Evolutionary conservation across 1,140 invertebrate species (phyloP), one percentile per base, ranked within the genome.

Genomic region (Saccostrea glomerata): DNA sequence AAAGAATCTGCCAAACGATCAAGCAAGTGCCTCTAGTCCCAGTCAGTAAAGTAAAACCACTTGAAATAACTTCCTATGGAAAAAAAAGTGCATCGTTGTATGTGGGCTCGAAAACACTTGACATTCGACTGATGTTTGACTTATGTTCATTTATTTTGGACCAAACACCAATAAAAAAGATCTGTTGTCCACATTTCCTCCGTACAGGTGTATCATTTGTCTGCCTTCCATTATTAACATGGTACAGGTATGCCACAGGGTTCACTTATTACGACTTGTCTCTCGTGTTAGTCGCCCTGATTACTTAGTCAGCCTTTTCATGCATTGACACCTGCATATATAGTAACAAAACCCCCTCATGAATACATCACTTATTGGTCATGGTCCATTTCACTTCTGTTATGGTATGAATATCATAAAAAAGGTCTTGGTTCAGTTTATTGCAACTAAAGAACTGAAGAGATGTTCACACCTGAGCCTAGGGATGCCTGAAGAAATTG

Each of bases 311-410:
- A 73, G 25, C 25, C 23, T 30, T 73, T 36, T 73, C 70, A 73
- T 73, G 70, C 70, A 73, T 13, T 73, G 25, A 73, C 70, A 73
- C 70, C 70, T 73, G 70, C 25, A 47, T 47, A 73, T 73, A 73
- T 73, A 73, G 70, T 30, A 73, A 73, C 70, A 73, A 36, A 0
- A 25, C 25, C 30, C 25, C 30, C 70, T 73, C 70, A 36, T 30
- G 70, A 73, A 73, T 73, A 30, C 25, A 73, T 73, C 70, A 73
- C 70, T 73, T 30, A 73, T 13, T 30, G 25, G 70, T 73, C 70
- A 73, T 25, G 25, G 70, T 73, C 30, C 70, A 73, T 73, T 73
- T 30, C 23, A 73, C 70, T 12, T 73, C 9, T 36, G 11, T 15
- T 73, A 36, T 11, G 30, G 25, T 73, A 73, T 36, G 30, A 73